phyloP scores from a whole-genome alignment of 2,888 invertebrate genomes.

The Thysanoteuthis rhombus region DNA sequence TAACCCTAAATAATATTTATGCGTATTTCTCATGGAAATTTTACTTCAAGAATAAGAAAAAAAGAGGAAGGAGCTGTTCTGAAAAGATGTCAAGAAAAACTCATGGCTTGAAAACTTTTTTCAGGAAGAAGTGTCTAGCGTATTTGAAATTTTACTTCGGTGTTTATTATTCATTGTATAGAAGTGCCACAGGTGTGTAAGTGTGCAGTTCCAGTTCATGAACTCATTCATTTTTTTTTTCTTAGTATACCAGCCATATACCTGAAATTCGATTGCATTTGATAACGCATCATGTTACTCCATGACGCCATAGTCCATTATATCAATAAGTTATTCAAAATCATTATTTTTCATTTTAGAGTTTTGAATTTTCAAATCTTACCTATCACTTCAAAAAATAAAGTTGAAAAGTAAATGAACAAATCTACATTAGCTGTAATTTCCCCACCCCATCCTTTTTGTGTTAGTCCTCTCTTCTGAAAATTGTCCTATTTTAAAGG shows the following conservation, averaged over 20 bases:
- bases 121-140: too few species aligned
- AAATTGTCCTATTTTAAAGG: conserved; percentile 12
- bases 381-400: not conserved
- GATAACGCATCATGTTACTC: too few species aligned
- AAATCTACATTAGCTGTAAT: not conserved
- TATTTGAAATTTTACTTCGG: too few species aligned
- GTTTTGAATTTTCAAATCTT: not conserved
- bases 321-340: too few species aligned
- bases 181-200: not conserved
- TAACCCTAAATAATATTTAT: not conserved
- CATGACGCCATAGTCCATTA: too few species aligned
- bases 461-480: not conserved
- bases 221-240: not conserved
- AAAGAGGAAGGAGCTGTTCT: not conserved
- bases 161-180: too few species aligned
- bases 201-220: not conserved
- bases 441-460: not conserved
- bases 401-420: not conserved
- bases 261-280: too few species aligned
- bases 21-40: not conserved
- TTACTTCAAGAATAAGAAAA: not conserved
- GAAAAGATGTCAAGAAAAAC: not conserved
- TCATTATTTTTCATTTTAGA: not conserved
- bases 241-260: too few species aligned
- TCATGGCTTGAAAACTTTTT: too few species aligned